These are phyloP conservation scores for Hesperophylax magnus DNA, from an alignment of 1,140 invertebrate genomes.

Conservation along the genomic window DNA sequence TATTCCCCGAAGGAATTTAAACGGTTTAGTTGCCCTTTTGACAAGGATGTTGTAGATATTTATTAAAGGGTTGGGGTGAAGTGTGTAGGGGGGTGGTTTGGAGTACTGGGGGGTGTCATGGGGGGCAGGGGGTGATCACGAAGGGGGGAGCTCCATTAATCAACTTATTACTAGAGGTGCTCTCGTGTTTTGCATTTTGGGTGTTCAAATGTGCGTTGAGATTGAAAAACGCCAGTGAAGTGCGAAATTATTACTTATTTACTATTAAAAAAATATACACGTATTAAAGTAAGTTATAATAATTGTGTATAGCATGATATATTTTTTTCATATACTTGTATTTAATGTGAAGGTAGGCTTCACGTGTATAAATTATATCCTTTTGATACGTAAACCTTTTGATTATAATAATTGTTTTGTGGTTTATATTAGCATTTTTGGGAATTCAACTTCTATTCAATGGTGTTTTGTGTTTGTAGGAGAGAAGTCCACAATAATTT, in stretches of 20 bases:
- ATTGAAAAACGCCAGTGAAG: slow-evolving; percentile 52
- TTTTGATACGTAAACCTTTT: no score
- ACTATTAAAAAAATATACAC: no score
- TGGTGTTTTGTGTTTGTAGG: no score
- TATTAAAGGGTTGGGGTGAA: slow-evolving; percentile 21
- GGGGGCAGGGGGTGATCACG: not conserved
- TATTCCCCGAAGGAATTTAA: not conserved
- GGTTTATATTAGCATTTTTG: no score
- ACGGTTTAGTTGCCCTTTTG: not conserved
- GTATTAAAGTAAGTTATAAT: no score
- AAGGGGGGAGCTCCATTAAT: slow-evolving; percentile 53
- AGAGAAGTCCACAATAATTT: no score
- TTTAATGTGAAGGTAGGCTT: no score
- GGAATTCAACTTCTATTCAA: no score
- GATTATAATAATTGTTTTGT: no score
- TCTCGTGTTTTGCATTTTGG: slow-evolving; percentile 55
- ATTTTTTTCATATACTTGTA: no score
- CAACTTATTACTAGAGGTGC: slow-evolving; percentile 55
- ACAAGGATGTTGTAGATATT: slow-evolving; percentile 3
- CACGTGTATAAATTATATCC: no score
- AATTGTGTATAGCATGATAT: no score
- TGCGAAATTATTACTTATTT: not conserved
- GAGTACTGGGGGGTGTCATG: not conserved
- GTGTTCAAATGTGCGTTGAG: slow-evolving; percentile 53
- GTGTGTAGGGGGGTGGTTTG: not conserved